phyloP scores from a whole-genome alignment of 2,113 vertebrate genomes.

The Odontesthes bonariensis region DNA sequence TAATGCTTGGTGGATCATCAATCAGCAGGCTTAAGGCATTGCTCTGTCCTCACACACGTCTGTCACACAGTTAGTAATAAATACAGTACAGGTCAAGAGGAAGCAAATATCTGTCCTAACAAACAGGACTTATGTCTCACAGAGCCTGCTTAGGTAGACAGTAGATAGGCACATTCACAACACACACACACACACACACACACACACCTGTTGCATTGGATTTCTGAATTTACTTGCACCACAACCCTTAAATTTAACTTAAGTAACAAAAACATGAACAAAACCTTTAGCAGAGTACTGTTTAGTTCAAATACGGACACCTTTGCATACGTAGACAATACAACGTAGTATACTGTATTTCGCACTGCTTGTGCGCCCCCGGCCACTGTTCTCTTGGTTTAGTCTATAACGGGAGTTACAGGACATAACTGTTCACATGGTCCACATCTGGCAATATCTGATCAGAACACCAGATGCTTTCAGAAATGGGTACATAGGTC shows the following conservation, averaged over 20 bases:
- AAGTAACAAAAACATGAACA: conserved; percentile 25
- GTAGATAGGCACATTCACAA: conserved; percentile 53
- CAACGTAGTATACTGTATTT: conserved; percentile 1
- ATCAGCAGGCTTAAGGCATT: conserved; percentile 81
- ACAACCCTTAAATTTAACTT: conserved; percentile 20
- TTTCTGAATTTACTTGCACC: background rate
- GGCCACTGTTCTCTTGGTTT: conserved; percentile 21
- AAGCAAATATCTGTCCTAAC: conserved; percentile 51
- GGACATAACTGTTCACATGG: conserved; percentile 36
- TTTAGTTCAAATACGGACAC: conserved; percentile 31
- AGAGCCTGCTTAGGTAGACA: conserved; percentile 43
- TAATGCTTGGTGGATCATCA: conserved; percentile 65
- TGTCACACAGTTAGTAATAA: conserved; percentile 72
- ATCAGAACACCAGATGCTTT: conserved; percentile 23
- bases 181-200: conserved; percentile 39
- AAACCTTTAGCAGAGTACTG: conserved; percentile 31
- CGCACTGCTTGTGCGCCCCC: background rate
- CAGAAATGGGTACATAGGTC: conserved; percentile 66
- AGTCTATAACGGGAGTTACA: conserved; percentile 51
- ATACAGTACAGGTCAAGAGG: conserved; percentile 71
- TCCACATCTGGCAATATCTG: conserved; percentile 35
- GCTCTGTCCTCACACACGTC: conserved; percentile 52
- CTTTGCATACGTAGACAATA: conserved; percentile 16
- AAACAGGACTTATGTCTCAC: conserved; percentile 44
- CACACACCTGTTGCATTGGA: conserved; percentile 22